phyloP scores from a whole-genome alignment of 2,797 vertebrate genomes.

The Poliocrania exsul region DNA sequence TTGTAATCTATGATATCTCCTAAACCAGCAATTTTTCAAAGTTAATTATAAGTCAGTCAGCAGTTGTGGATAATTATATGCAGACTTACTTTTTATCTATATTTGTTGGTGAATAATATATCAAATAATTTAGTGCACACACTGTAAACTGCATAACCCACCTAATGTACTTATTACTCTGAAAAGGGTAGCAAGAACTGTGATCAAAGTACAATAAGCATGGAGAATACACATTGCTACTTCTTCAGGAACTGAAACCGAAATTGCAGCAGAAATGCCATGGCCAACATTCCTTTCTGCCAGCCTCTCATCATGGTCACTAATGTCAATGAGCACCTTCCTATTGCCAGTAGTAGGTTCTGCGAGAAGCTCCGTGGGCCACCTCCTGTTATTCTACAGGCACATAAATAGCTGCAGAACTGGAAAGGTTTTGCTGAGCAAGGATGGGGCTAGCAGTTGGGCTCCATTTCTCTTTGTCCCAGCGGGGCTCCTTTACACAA shows the following conservation, averaged over 20 bases:
- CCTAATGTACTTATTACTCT: not conserved
- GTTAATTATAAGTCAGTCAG: conserved; percentile 67
- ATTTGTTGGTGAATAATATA: conserved; percentile 48
- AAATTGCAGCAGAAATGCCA: not conserved
- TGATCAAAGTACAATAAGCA: not conserved
- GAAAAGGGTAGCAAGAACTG: not conserved
- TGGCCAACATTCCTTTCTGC: not conserved
- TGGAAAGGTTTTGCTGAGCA: not conserved
- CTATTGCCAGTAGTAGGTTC: not conserved
- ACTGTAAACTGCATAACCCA: conserved; percentile 26
- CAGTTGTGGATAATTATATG: conserved; percentile 57
- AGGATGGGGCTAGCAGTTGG: accelerated
- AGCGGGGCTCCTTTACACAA: not conserved
- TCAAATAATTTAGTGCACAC: not conserved
- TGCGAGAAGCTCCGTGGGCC: not conserved
- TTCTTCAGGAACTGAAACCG: not conserved
- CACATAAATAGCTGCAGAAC: not conserved
- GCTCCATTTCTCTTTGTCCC: conserved; percentile 9
- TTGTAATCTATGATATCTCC: conserved; percentile 41
- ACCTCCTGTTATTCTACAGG: not conserved
- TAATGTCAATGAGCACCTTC: not conserved
- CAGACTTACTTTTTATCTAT: conserved; percentile 47
- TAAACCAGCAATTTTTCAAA: conserved; percentile 64
- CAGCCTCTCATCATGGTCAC: not conserved
- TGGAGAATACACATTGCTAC: not conserved